phyloP scores from a whole-genome alignment of 2,797 vertebrate genomes.

The Trematomus bernacchii region DNA sequence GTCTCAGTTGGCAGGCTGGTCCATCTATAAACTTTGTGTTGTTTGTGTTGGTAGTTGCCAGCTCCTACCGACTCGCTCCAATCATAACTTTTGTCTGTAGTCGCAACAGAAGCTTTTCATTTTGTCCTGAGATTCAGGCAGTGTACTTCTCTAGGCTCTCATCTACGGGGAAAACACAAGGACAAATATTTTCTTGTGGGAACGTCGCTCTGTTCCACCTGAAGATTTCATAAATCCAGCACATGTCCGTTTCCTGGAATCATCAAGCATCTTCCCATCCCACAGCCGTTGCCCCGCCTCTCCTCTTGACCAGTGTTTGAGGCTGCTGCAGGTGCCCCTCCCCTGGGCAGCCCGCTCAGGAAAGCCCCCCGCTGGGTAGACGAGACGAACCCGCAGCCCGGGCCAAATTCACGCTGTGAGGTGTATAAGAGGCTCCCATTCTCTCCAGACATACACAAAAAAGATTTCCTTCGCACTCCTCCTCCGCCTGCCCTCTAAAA shows the following conservation, averaged over 20 bases:
- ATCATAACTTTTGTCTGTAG: constrained; percentile 79
- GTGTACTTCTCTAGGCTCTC: constrained; percentile 40
- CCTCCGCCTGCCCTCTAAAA: constrained; percentile 58
- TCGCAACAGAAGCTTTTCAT: constrained; percentile 68
- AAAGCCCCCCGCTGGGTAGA: constrained; percentile 87
- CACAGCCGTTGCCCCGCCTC: constrained; percentile 54
- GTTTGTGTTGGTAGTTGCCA: constrained; percentile 79
- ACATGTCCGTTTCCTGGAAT: constrained; percentile 86
- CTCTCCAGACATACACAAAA: constrained; percentile 81
- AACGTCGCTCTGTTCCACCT: constrained; percentile 80
- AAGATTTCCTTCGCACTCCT: constrained; percentile 71
- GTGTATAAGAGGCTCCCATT: constrained; percentile 85
- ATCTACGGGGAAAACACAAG: constrained; percentile 50
- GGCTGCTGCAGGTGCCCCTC: constrained; percentile 90
- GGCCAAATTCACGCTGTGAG: constrained; percentile 86
- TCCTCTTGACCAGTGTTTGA: constrained; percentile 80
- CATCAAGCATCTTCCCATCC: constrained; percentile 84
- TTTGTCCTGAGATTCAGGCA: constrained; percentile 58
- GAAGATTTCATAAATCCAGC: constrained; percentile 83
- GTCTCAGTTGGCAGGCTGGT: constrained; percentile 77
- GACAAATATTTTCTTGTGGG: constrained; percentile 72
- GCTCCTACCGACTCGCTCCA: constrained; percentile 71
- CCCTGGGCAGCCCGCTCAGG: constrained; percentile 88
- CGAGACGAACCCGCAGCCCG: constrained; percentile 85
- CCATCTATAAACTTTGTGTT: constrained; percentile 80